These are phyloP conservation scores for Eptesicus fuscus DNA, from an alignment of 2,113 vertebrate genomes.

Conservation along the genomic window DNA sequence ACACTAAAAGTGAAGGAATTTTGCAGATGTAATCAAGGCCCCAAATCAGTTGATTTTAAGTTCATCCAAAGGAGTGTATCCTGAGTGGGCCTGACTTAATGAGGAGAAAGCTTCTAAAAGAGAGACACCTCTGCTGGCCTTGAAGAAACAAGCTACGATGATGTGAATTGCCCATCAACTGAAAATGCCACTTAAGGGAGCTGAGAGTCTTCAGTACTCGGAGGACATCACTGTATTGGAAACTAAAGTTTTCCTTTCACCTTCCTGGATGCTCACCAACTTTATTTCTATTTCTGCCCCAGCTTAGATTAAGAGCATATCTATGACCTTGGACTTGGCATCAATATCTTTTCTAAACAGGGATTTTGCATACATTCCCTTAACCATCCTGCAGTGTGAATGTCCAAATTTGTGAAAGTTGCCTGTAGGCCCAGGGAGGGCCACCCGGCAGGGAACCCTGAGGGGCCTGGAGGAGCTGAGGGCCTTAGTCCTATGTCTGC, in stretches of 20 bases:
- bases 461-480: not conserved
- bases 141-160: not conserved
- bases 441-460: accelerated
- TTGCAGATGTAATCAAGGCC: not conserved
- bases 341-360: not conserved
- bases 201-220: not conserved
- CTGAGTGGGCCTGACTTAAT: not conserved
- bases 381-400: not conserved
- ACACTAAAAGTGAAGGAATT: not conserved
- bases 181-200: not conserved
- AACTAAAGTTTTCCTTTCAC: not conserved
- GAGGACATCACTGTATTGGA: not conserved
- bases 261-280: not conserved
- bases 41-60: not conserved
- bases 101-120: not conserved
- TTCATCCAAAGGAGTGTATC: not conserved
- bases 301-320: not conserved
- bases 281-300: not conserved
- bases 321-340: not conserved
- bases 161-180: not conserved
- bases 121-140: not conserved
- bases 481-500: not conserved
- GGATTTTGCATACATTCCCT: not conserved
- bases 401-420: not conserved
- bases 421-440: not conserved